Base-by-base conservation (phyloP, 1,140 invertebrate genomes). In the Apis laboriosa region DNA sequence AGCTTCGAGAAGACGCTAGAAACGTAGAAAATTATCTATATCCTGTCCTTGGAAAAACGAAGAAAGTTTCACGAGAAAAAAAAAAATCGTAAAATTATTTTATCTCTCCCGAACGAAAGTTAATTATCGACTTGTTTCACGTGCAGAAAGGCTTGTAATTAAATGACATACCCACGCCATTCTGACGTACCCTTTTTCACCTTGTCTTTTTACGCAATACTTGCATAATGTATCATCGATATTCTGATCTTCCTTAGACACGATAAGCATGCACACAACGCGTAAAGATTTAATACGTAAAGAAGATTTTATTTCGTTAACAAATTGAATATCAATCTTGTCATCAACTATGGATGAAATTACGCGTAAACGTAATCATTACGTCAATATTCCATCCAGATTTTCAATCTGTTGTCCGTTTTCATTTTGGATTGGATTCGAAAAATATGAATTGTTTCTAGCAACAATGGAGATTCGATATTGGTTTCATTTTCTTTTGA, bases 191-290 rank as follows among this genome's bases (percentile, higher is more conserved):
- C 24, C 64, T 53, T 58, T 68, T 9, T 5, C 63, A 3, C 9
- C 17, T 43, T 19, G 12, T 15, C 51, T 60, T 73, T 53, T 82
- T 77, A 82, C 56, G 80, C 64, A 77, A 77, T 53, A 49, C 63
- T 82, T 76, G 61, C 80, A 19, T 70, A 82, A 82, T 66, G 55
- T 34, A 64, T 67, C 80, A 61, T 82, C 63, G 74, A 49, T 77
- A 82, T 82, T 77, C 73, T 82, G 49, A 77, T 82, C 49, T 55
- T 77, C 9, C 55, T 64, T 28, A n/a, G 11, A 43, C 19, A 11
- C 28, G 55, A 63, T 28, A 43, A 74, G 61, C 24, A 17, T 19
- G 12, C 13, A 19, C 24, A n/a, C 8, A 49, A 34, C 51, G 0
- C 43, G 24, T n/a, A 71, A 13, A 49, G 34, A 43, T 43, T 43